Evolutionary conservation across 1,140 invertebrate genomes (phyloP).

Genomic region (Diuraphis noxia): DNA sequence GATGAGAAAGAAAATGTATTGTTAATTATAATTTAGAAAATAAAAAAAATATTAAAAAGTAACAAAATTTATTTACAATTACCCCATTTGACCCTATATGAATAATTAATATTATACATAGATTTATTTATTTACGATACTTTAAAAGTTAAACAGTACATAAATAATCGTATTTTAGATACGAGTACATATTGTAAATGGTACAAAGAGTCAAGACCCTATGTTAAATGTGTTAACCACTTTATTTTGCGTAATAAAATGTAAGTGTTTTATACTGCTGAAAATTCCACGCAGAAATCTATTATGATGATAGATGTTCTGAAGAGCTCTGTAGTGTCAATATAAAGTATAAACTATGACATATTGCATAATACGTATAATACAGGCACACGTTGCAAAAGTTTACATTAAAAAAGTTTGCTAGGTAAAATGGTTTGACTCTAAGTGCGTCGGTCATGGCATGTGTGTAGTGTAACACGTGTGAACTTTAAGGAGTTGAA

Average conservation of each 20-base stretch:
- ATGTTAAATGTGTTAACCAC: not conserved
- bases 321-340: not conserved
- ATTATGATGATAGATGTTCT: not conserved
- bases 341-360: not conserved
- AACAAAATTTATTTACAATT: too few relatives aligned
- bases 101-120: too few relatives aligned
- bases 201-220: not conserved
- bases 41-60: too few relatives aligned
- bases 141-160: too few relatives aligned
- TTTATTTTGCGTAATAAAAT: not conserved
- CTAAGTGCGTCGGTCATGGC: not conserved
- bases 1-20: too few relatives aligned
- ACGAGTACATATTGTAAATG: not conserved
- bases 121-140: too few relatives aligned
- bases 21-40: too few relatives aligned
- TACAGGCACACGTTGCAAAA: not conserved
- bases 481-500: not conserved
- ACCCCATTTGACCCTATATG: too few relatives aligned
- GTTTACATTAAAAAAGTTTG: constrained; percentile 6
- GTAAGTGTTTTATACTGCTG: not conserved
- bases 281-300: not conserved
- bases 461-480: not conserved
- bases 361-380: not conserved
- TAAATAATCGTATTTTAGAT: not conserved
- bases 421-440: not conserved